phyloP scores from a whole-genome alignment of 2,113 vertebrate genomes.

The Petaurus breviceps region DNA sequence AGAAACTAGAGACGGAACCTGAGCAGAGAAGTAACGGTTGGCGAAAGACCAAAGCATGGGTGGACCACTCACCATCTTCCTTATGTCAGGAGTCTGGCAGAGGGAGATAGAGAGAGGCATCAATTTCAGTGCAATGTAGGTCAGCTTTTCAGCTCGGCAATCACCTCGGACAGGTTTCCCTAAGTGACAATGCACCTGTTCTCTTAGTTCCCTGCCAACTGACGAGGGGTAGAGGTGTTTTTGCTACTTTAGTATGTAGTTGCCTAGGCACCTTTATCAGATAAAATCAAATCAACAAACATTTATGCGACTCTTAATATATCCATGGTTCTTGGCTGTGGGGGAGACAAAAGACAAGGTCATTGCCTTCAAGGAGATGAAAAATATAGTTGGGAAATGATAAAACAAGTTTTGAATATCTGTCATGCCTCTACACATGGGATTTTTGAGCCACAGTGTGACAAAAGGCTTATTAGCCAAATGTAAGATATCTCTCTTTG shows the following conservation, averaged over 20 bases:
- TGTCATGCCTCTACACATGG: constrained; percentile 49
- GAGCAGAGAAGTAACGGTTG: not conserved
- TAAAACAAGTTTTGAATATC: constrained; percentile 23
- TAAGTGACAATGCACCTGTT: not conserved
- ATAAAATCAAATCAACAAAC: not conserved
- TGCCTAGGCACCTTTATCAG: not conserved
- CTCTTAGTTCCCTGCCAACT: not conserved
- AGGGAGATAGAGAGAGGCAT: not conserved
- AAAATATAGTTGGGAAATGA: not conserved
- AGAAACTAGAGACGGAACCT: not conserved
- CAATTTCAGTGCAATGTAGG: not conserved
- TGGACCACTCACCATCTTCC: not conserved
- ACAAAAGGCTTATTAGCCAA: constrained; percentile 54
- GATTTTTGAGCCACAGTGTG: constrained; percentile 69
- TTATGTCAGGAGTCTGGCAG: not conserved
- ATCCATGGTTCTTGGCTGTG: not conserved
- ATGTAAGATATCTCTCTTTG: constrained; percentile 46
- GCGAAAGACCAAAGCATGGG: not conserved
- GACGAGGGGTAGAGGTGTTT: not conserved
- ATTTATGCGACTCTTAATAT: not conserved
- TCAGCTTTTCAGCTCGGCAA: not conserved
- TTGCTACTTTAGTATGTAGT: not conserved
- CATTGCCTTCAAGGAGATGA: not conserved
- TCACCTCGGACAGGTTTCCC: not conserved
- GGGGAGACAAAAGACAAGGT: not conserved